Percentiles rank a stretch among this genome's conserved stretches.
These are phyloP conservation scores for Microtus oregoni DNA, from an alignment of 2,113 vertebrate species.

Conservation along the genomic window DNA sequence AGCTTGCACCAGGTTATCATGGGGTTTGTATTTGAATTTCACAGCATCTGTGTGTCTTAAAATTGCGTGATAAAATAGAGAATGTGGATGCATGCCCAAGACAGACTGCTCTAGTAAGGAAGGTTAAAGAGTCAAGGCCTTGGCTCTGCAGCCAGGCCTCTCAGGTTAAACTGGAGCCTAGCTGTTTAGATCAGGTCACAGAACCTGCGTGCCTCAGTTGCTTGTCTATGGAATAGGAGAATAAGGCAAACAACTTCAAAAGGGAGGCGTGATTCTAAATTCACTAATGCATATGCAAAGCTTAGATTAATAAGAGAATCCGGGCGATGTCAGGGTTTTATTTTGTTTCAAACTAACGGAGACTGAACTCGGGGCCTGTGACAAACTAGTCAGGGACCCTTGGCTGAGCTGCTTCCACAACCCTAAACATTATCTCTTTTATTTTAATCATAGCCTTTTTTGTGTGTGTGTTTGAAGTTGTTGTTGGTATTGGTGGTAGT, in stretches of 20 bases:
- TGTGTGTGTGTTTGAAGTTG: neutral
- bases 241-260: neutral
- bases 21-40: neutral
- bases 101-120: neutral
- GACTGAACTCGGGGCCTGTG: neutral
- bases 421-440: neutral
- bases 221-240: neutral
- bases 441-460: neutral
- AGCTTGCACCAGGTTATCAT: conserved; percentile 4
- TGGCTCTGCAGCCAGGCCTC: neutral
- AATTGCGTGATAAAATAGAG: conserved; percentile 8
- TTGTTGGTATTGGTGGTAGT: neutral
- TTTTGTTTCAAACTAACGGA: neutral
- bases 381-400: neutral
- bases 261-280: conserved; percentile 3
- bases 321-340: too few species aligned
- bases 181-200: neutral
- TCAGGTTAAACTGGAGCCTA: neutral
- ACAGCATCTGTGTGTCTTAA: neutral
- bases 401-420: neutral
- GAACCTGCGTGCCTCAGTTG: neutral
- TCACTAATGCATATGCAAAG: neutral
- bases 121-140: neutral
- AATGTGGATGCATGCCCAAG: neutral
- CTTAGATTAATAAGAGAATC: neutral